Percentiles rank a stretch among this genome's conserved stretches.
Evolutionary conservation across 2,113 vertebrate species (phyloP).

Genomic region (Ctenomys sociabilis): DNA sequence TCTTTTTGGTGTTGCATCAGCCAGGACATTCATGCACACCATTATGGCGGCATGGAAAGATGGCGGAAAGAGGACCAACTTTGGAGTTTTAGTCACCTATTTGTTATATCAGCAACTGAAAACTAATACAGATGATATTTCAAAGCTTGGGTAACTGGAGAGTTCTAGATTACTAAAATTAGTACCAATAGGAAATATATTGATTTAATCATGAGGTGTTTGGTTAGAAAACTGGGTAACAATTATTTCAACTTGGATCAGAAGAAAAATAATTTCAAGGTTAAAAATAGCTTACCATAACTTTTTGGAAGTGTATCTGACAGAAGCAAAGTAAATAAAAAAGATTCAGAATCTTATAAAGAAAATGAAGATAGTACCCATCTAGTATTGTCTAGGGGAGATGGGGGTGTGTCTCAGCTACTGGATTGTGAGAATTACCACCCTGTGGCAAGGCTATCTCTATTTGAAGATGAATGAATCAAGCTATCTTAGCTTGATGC

Average conservation of each 20-base stretch:
- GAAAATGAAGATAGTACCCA: conserved; percentile 37
- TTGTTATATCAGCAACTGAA: background rate
- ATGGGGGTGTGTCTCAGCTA: background rate
- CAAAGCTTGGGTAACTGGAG: background rate
- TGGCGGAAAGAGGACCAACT: too few species aligned
- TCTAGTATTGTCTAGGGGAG: conserved; percentile 22
- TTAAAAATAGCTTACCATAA: conserved; percentile 41
- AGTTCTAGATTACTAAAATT: conserved; percentile 26
- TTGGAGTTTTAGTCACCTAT: background rate
- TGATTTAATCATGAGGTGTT: background rate
- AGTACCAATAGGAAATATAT: background rate
- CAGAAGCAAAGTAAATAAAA: conserved; percentile 55
- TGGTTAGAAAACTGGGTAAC: background rate
- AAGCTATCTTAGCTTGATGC: conserved; percentile 70
- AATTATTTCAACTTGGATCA: conserved; percentile 33
- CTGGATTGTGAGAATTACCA: conserved; percentile 55
- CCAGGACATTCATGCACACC: too few species aligned
- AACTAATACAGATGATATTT: conserved; percentile 20
- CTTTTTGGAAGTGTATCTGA: conserved; percentile 51
- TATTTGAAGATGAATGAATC: conserved; percentile 69
- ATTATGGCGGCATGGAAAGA: too few species aligned
- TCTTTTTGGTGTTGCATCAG: too few species aligned
- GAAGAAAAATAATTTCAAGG: background rate
- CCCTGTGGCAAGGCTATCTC: conserved; percentile 49
- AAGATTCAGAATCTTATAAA: conserved; percentile 29